phyloP scores from a whole-genome alignment of 2,888 invertebrate genomes.

The Nymphalis polychloros region DNA sequence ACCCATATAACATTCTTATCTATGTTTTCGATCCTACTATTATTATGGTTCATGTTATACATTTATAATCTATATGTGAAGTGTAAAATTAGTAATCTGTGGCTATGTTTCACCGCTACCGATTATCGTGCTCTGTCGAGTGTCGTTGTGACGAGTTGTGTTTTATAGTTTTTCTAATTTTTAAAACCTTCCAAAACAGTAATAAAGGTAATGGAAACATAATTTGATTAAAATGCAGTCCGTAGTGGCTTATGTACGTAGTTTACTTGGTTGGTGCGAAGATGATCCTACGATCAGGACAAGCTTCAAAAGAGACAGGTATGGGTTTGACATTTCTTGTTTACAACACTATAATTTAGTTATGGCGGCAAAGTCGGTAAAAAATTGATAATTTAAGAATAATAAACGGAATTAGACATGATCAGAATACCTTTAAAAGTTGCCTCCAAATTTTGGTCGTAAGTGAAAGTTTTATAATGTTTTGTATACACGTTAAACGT shows the following conservation, averaged over 20 bases:
- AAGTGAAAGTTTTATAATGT: constrained; percentile 40
- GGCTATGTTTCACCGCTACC: constrained; percentile 34
- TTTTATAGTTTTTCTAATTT: constrained; percentile 36
- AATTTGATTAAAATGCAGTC: constrained; percentile 69
- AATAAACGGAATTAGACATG: constrained; percentile 45
- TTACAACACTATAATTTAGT: constrained; percentile 66
- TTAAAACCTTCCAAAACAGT: constrained; percentile 42
- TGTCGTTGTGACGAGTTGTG: constrained; percentile 34
- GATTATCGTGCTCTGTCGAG: constrained; percentile 25
- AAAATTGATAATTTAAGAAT: constrained; percentile 43
- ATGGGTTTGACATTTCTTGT: constrained; percentile 67
- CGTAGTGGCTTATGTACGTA: constrained; percentile 70
- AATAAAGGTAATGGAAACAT: constrained; percentile 66
- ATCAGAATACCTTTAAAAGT: constrained; percentile 63
- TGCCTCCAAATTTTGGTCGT: constrained; percentile 74
- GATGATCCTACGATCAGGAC: constrained; percentile 56
- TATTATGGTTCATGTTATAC: background rate
- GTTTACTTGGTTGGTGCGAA: constrained; percentile 65
- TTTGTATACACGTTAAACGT: background rate
- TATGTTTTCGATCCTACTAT: no score
- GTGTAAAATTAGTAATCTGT: constrained; percentile 20
- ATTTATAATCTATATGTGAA: constrained; percentile 10
- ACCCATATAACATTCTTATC: no score
- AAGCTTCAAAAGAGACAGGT: constrained; percentile 78
- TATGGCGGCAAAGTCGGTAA: constrained; percentile 76